Evolutionary conservation across 2,113 vertebrate species (phyloP), one percentile per base, ranked within the genome.

Genomic region (Siniperca knerii): DNA sequence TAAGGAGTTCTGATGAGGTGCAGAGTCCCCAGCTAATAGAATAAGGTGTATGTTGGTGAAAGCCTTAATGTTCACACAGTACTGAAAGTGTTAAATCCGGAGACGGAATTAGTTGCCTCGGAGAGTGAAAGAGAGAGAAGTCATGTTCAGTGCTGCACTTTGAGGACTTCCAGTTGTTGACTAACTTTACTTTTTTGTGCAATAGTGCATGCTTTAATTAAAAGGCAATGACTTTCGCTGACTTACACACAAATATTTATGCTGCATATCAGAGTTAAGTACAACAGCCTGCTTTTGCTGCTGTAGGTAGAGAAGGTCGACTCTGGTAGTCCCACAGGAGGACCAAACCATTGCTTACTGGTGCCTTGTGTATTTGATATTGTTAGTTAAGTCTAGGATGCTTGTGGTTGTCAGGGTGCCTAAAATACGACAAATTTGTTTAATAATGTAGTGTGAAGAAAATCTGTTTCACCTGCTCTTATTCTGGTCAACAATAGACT

Each of bases 341-440:
- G 89, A 89, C 89, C 80, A 87, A 89, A 83, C 75, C 50, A 1
- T 75, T 71, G 61, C 66, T 85, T 57, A 40, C 48, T 44, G 58
- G 76, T 90, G 89, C 91, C 83, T 90, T 80, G 74, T 75, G 23
- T 72, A 20, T 82, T 71, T 48, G n/a, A 62, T 67, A 6, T 25
- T 15, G 35, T 77, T 50, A 10, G 35, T 71, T 25, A 74, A 40
- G 57, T 78, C 11, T 16, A 33, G 29, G 33, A 60, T 68, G 54
- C 81, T 61, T 42, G 71, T 20, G 20, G 65, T n/a, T 6, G 23
- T 52, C 16, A 10, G 2, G 10, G 61, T 57, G 20, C 46, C 57
- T 55, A 5, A 33, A 54, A 33, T 55, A 2, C 21, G 44, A 71
- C 2, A 16, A 13, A 37, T 52, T n/a, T 21, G 54, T 54, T 29